Evolutionary conservation across 2,888 invertebrate genomes (phyloP), one percentile per base, ranked within the genome.

Genomic region (Xanthostigma xanthostigma): DNA sequence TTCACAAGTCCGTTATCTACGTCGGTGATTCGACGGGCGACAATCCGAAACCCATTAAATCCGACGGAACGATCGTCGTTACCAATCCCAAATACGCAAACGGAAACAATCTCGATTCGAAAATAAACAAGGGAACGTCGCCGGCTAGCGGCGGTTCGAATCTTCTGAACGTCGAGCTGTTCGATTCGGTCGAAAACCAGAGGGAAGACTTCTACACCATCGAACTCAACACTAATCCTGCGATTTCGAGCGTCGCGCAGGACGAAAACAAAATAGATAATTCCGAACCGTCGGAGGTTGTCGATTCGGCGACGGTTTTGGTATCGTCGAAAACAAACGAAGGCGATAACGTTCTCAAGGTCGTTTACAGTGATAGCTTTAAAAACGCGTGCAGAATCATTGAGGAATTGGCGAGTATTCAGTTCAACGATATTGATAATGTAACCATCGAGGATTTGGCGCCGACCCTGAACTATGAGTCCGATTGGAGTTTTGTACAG

Each of bases 401-500:
- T 39, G 60, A 66, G 47, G 65, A 66, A 34, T 34, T 46, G 33
- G 27, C 40, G 10, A 40, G 14, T 13, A 13, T 36, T 8, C 14
- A 37, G 13, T 45, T 35, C 38, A 38, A 13, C 14, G 27, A 27
- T 27, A 27, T 27, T 27, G 27, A 27, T 27, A 27, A 27, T 27
- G 36, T 37, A 9, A 37, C 17, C 17, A 12, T 13, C 10, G 27
- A 40, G 1, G 62, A 64, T 63, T 64, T 64, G 41, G 58, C 36
- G 11, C 44, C 46, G 11, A 6, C 27, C 1, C 14, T 46, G n/a
- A 41, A 41, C 34, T 35, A 17, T 36, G 46, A 41, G 53, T 78
- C 78, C 53, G 82, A 82, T 62, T 82, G 82, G 82, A 81, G 82
- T 60, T 82, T 81, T 62, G 81, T 82, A 44, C 82, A 82, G 64